Conservation (phyloP, 2,888 invertebrate species). For the Drosophila ustulata region DNA sequence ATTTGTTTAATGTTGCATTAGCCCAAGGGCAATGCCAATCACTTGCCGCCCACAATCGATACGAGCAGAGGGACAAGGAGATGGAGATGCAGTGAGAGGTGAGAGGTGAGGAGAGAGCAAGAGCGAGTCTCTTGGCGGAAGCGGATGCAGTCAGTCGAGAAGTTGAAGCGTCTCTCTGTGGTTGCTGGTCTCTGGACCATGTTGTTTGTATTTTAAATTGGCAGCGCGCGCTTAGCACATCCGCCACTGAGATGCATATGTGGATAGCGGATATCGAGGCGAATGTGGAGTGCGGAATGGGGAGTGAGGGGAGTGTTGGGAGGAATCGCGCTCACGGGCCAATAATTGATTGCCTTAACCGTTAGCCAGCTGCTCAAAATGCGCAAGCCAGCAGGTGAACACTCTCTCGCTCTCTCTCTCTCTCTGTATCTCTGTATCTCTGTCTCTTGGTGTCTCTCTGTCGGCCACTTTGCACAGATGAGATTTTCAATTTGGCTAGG, state of each 20-base stretch:
- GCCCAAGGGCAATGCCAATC: constrained; percentile 68
- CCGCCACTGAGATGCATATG: constrained; percentile 55
- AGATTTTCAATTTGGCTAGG: constrained; percentile 85
- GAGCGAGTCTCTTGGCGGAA: constrained; percentile 55
- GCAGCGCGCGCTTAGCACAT: constrained; percentile 80
- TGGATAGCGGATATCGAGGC: constrained; percentile 17
- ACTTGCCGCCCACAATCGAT: constrained; percentile 34
- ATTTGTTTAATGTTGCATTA: constrained; percentile 51
- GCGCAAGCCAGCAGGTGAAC: constrained; percentile 63
- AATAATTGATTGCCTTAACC: constrained; percentile 82
- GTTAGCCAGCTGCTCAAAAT: constrained; percentile 75
- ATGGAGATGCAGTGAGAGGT: not conserved
- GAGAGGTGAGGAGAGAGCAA: not conserved
- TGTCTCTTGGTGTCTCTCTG: not conserved
- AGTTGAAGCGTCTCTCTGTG: constrained; percentile 42
- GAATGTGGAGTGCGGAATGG: constrained; percentile 33
- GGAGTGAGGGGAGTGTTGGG: not conserved
- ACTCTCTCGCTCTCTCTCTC: not conserved
- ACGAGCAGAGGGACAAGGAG: not conserved
- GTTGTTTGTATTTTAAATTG: constrained; percentile 80
- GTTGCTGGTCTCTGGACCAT: constrained; percentile 37
- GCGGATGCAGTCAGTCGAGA: constrained; percentile 73
- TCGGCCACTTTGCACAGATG: constrained; percentile 81
- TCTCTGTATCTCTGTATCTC: not conserved
- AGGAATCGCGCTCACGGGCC: constrained; percentile 59